A percentile compares a stretch with the other conserved stretches of the same genome.
These are phyloP conservation scores for Drosophila neutralis DNA, from an alignment of 2,888 invertebrate species.

Conservation along the genomic window DNA sequence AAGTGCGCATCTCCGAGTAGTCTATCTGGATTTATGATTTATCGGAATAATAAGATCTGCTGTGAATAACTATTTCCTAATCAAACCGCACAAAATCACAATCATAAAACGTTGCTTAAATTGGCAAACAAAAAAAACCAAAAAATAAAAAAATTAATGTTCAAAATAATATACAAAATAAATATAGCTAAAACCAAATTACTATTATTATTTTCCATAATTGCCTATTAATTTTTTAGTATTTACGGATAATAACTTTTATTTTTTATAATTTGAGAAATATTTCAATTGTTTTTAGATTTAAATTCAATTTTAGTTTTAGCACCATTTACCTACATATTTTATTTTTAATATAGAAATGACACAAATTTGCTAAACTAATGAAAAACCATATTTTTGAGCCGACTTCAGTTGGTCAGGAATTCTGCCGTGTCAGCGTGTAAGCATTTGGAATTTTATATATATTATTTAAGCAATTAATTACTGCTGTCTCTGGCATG, in stretches of 20 bases:
- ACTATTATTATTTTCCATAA: background rate
- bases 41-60: background rate
- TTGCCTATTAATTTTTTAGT: background rate
- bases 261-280: background rate
- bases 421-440: constrained; percentile 3
- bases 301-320: background rate
- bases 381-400: background rate
- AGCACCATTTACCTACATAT: background rate
- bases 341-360: background rate
- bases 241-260: background rate
- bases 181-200: background rate
- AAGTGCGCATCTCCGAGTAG: constrained; percentile 7
- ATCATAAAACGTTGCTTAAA: background rate
- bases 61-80: background rate
- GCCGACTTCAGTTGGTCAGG: background rate
- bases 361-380: background rate
- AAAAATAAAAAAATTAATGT: background rate
- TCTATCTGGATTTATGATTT: background rate
- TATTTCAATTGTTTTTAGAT: background rate
- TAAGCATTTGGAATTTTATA: constrained; percentile 7
- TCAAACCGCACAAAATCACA: background rate
- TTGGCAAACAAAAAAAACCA: background rate
- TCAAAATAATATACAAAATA: background rate
- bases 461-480: constrained; percentile 55
- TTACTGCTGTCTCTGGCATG: constrained; percentile 45